Evolutionary conservation across 2,888 invertebrate species (phyloP).

Genomic region (Drosophila colorata): DNA sequence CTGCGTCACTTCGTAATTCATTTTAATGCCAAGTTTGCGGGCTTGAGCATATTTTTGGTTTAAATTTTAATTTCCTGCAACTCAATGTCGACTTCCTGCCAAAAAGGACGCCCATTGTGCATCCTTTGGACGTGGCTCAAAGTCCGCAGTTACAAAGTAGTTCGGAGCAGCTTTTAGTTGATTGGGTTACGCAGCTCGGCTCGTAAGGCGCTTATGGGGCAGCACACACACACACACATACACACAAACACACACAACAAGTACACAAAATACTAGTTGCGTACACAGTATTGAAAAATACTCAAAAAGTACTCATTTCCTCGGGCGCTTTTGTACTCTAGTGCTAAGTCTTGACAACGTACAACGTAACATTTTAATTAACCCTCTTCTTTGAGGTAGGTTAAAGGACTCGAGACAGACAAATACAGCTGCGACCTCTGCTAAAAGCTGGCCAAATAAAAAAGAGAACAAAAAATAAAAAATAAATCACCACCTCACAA

Average conservation of each 20-base stretch:
- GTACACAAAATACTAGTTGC: slow-evolving; percentile 6
- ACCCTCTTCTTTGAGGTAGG: slow-evolving; percentile 33
- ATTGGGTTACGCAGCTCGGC: slow-evolving; percentile 34
- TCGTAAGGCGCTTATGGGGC: slow-evolving; percentile 43
- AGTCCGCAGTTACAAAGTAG: slow-evolving; percentile 14
- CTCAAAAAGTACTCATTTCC: slow-evolving; percentile 16
- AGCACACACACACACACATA: not conserved
- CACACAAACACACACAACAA: slow-evolving; percentile 1
- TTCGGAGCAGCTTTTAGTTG: slow-evolving; percentile 41
- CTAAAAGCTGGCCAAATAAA: slow-evolving; percentile 25
- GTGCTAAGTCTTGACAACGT: slow-evolving; percentile 29
- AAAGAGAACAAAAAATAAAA: not conserved
- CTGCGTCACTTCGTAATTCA: slow-evolving; percentile 50
- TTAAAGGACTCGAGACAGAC: slow-evolving; percentile 7
- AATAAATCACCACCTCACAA: slow-evolving; percentile 29
- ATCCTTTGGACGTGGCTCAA: slow-evolving; percentile 15
- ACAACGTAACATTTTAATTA: slow-evolving; percentile 50
- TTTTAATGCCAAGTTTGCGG: slow-evolving; percentile 45
- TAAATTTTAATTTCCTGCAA: slow-evolving; percentile 79
- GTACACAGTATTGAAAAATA: slow-evolving; percentile 24
- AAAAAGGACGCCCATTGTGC: slow-evolving; percentile 21
- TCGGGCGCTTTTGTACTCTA: not conserved
- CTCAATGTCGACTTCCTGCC: slow-evolving; percentile 67
- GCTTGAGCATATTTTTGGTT: slow-evolving; percentile 52
- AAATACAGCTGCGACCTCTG: slow-evolving; percentile 28